A percentile compares a stretch with the other conserved stretches of the same genome.
phyloP scores from a whole-genome alignment of 2,113 vertebrate genomes.

The Cercopithecus mona region DNA sequence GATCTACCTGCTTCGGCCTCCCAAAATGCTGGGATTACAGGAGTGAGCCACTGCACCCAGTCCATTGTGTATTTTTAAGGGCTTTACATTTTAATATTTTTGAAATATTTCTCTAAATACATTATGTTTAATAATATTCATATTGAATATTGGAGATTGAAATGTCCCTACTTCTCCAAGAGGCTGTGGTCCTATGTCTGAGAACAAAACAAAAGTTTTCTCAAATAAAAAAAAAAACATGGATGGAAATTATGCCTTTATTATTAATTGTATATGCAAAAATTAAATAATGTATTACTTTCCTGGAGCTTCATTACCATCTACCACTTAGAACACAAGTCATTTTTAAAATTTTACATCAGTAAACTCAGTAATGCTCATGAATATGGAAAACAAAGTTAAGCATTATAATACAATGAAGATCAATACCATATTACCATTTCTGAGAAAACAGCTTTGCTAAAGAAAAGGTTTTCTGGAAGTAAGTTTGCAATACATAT shows the following conservation, averaged over 20 bases:
- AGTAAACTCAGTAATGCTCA: not conserved
- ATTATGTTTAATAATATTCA: not conserved
- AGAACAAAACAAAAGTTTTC: not conserved
- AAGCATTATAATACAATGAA: not conserved
- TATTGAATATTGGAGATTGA: not conserved
- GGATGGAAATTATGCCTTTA: not conserved
- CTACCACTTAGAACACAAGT: not conserved
- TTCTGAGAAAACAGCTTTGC: slow-evolving; percentile 21
- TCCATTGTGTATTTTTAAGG: not conserved
- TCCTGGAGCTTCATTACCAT: not conserved
- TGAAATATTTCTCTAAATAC: not conserved
- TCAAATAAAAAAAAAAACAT: not conserved
- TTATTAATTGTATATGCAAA: not conserved
- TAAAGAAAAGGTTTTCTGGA: not conserved
- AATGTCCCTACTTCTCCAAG: not conserved
- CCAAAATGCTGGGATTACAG: no score
- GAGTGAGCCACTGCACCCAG: no score
- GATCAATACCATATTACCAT: slow-evolving; percentile 48
- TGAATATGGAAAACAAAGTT: slow-evolving; percentile 19
- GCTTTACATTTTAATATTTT: not conserved
- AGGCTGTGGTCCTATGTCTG: not conserved
- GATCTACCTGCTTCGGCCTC: no score
- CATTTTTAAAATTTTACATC: not conserved
- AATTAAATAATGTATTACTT: not conserved
- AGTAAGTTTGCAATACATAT: not conserved